A percentile compares a stretch with the other conserved stretches of the same genome.
Conservation (phyloP, 2,113 vertebrate genomes). For the Onychostruthus taczanowskii region DNA sequence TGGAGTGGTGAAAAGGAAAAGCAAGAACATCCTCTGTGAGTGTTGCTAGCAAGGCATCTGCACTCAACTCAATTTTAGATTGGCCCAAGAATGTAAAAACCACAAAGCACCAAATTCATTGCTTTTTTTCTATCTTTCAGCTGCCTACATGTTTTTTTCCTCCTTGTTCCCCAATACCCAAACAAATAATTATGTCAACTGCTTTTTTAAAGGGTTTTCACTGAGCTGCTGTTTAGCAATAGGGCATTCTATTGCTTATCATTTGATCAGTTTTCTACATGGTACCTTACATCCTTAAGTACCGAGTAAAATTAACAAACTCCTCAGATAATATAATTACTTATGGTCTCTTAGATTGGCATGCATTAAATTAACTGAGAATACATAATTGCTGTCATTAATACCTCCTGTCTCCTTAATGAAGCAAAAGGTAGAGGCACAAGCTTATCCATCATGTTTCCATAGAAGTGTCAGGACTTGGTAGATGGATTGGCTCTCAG, state of each 20-base stretch:
- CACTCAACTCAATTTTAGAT: not conserved
- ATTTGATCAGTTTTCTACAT: not conserved
- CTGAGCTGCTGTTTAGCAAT: not conserved
- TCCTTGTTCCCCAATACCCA: not conserved
- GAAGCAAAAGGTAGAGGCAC: not conserved
- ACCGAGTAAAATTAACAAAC: not conserved
- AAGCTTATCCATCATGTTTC: not conserved
- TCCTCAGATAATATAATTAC: not conserved
- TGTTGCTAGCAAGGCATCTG: not conserved
- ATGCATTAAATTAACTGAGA: conserved; percentile 3
- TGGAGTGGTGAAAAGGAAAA: not conserved
- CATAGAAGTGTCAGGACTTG: not conserved
- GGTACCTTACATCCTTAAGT: not conserved
- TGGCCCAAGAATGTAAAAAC: not conserved
- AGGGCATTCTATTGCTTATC: not conserved
- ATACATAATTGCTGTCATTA: conserved; percentile 17
- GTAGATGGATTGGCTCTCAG: not conserved
- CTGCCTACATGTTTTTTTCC: not conserved
- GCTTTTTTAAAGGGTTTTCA: not conserved
- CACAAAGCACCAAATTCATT: not conserved
- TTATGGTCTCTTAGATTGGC: not conserved
- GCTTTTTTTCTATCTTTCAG: not conserved
- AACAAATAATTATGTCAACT: not conserved
- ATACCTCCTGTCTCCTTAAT: conserved; percentile 21
- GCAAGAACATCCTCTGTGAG: not conserved